Evolutionary conservation across 1,140 invertebrate species (phyloP).

Genomic region (Drosophila subobscura): DNA sequence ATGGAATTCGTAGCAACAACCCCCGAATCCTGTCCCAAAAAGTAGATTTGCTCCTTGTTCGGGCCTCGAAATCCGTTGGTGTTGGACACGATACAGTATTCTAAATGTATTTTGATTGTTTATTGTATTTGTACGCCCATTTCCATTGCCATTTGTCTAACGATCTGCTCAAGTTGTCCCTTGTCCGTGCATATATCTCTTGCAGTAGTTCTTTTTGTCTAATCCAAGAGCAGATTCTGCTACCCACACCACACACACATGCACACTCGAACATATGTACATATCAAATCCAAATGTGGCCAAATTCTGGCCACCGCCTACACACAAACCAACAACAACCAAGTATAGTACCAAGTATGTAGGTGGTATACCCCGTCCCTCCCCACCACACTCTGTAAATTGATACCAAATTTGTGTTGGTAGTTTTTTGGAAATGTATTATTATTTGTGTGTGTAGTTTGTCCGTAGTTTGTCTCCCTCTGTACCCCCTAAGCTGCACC

Average conservation of each 20-base stretch:
- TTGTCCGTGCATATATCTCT: conserved; percentile 23
- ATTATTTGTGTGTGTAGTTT: conserved; percentile 62
- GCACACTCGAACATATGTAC: conserved; percentile 24
- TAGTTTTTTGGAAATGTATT: conserved; percentile 44
- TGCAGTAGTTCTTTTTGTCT: conserved; percentile 70
- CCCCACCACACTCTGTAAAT: conserved; percentile 56
- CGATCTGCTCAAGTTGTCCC: conserved; percentile 18
- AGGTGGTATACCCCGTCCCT: conserved; percentile 12
- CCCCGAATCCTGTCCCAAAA: conserved; percentile 44
- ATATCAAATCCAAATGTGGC: conserved; percentile 53
- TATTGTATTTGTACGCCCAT: conserved; percentile 28
- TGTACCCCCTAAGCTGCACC: conserved; percentile 57
- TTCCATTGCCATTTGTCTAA: conserved; percentile 55
- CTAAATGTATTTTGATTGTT: conserved; percentile 40
- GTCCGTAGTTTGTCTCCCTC: conserved; percentile 13
- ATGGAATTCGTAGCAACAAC: conserved; percentile 50
- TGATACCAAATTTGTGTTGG: conserved; percentile 51
- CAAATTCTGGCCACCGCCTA: conserved; percentile 18
- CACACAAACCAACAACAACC: conserved; percentile 28
- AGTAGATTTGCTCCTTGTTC: conserved; percentile 45
- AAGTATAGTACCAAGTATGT: conserved; percentile 23
- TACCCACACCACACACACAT: conserved; percentile 27
- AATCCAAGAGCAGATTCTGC: conserved; percentile 55
- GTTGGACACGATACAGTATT: conserved; percentile 65
- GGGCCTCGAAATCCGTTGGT: conserved; percentile 49